These are phyloP conservation scores for Gymnoscelis rufifasciata DNA, from an alignment of 2,888 invertebrate genomes.

Conservation along the genomic window DNA sequence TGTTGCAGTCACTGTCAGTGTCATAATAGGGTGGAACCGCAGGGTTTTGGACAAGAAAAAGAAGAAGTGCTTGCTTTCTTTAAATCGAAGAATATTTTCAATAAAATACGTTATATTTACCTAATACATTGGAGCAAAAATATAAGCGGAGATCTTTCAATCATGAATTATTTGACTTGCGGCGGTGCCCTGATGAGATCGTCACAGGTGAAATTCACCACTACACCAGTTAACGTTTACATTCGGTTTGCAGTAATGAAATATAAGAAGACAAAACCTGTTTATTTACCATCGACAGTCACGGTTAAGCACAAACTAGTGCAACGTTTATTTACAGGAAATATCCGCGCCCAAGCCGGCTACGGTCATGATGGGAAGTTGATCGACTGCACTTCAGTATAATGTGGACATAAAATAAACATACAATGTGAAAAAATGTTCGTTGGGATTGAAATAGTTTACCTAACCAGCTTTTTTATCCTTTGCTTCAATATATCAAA, in stretches of 20 bases:
- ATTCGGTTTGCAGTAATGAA: slow-evolving; percentile 31
- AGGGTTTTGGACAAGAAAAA: no score
- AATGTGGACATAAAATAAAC: background rate
- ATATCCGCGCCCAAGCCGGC: slow-evolving; percentile 36
- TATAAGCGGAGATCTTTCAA: no score
- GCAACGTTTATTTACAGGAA: slow-evolving; percentile 37
- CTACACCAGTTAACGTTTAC: slow-evolving; percentile 46
- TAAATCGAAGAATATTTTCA: no score
- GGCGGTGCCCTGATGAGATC: slow-evolving; percentile 48
- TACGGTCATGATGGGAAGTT: slow-evolving; percentile 21
- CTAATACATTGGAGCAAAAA: no score
- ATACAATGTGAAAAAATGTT: background rate
- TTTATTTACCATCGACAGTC: slow-evolving; percentile 23
- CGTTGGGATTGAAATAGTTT: no score
- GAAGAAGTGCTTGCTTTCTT: no score
- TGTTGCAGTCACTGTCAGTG: no score
- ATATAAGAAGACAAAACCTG: background rate
- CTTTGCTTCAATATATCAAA: no score
- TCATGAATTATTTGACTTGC: slow-evolving; percentile 59
- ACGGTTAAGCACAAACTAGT: slow-evolving; percentile 24
- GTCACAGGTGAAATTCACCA: slow-evolving; percentile 47
- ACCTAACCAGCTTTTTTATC: no score
- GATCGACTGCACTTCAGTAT: slow-evolving; percentile 23
- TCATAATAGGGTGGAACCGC: no score
- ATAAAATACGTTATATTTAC: no score